Base-by-base conservation (phyloP, 1,140 invertebrate species). In the Zaprionus camerounensis region DNA sequence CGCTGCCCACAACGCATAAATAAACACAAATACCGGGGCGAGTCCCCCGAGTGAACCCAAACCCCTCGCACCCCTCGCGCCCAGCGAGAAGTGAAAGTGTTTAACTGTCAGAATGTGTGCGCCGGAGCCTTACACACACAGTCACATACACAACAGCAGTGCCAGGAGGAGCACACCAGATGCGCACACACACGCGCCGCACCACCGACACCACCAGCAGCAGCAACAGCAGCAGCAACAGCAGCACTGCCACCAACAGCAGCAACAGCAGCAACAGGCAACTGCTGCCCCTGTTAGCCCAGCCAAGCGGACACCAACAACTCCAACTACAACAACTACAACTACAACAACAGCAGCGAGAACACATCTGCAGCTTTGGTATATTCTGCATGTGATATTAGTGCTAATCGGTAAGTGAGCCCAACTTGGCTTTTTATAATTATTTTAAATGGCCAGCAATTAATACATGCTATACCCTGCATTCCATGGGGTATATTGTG, bases 311-410 rank as follows among this genome's bases (percentile, higher is more conserved):
- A 49, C 81, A 24, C 28, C 69, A 38, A 38, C 63, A 64, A 63
- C 67, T 56, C 7, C 74, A 71, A 34, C 53, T 59, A 55, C 79
- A 71, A 34, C 53, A 63, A 55, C 79, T 73, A 36, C 63, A 69
- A 12, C 63, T 71, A 53, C 61, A 67, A 36, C 57, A 55, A 55
- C 67, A 61, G 67, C n/a, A 38, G 57, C 75, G 59, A 67, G 72
- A 69, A 72, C 70, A 51, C 78, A 78, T 75, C 71, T 90, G 69
- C 82, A 91, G 69, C 69, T 91, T 70, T 92, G 91, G 91, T 82
- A 91, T 63, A 91, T 92, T 57, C 81, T 92, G 67, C 88, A 91
- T 91, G 82, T 91, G 81, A 91, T 92, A 91, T 81, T 92, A 83
- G 91, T 92, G 76, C 85, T 92, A 91, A 92, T 92, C 79, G 91